Base-by-base conservation (phyloP, 1,140 invertebrate genomes). In the Lordiphosa mommai region DNA sequence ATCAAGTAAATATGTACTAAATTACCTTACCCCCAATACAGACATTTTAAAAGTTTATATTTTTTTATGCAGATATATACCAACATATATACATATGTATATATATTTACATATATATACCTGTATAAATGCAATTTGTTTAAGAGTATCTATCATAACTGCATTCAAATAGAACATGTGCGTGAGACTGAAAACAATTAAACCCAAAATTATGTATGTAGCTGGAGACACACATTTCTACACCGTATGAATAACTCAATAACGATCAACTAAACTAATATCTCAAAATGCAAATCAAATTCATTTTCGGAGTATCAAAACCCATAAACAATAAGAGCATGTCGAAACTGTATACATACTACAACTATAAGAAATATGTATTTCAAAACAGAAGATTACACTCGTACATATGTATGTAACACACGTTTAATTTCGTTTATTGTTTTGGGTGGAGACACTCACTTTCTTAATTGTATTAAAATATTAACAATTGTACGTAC, bases 31-130 rank as follows among this genome's bases (percentile, higher is more conserved):
- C 41, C 53, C 53, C 34, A 46, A 55, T 12, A 38, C 47, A 70
- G 46, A 72, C 72, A 79, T 79, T 79, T 79, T 55, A 74, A 74
- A 79, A 79, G 56, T 56, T 70, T 79, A 70, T 82, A 79, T 82
- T 74, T 79, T 82, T 70, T 59, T 63, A 59, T 55, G 32, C 49
- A 67, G 64, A 13, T 37, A 10, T 47, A 50, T 17, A 46, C 16
- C 20, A 40, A n/a, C 32, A 57, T 63, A 34, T 56, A 38, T 30
- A 44, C 32, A 27, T 27, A 23, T 51, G 17, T 43, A 38, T 34
- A 51, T 16, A 36, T 41, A 50, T 10, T 12, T 52, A 43, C 9
- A 38, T 23, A 50, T 50, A 14, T 51, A 44, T 51, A 12, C 20
- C 30, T 66, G 63, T 49, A 48, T 44, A 32, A 57, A 27, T 10